Conservation (phyloP, 2,113 vertebrate species). For the Grammomys surdaster region DNA sequence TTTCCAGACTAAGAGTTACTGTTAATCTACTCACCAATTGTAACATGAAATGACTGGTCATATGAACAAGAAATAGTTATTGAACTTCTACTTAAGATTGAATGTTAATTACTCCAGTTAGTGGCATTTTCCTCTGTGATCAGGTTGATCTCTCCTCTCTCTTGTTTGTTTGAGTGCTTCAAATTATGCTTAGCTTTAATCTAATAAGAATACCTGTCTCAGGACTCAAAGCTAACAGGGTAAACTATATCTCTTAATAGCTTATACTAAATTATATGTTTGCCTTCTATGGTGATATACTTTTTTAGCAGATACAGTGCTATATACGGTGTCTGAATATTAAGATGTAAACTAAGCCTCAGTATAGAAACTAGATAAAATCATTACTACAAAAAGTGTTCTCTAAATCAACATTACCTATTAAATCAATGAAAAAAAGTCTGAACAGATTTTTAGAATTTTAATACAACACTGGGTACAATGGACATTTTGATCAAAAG, state of each 20-base stretch:
- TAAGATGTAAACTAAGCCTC: neutral
- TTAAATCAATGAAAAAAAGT: neutral
- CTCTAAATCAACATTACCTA: neutral
- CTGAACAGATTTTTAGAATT: neutral
- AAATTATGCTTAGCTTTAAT: neutral
- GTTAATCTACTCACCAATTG: neutral
- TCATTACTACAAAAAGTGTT: slow-evolving; percentile 3
- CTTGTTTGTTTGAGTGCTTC: neutral
- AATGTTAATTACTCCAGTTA: neutral
- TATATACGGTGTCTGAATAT: neutral
- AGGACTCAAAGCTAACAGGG: neutral
- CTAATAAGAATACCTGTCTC: neutral
- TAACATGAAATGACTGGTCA: neutral
- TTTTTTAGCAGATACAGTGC: neutral
- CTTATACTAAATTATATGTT: slow-evolving; percentile 6
- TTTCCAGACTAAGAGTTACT: neutral
- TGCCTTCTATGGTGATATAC: neutral
- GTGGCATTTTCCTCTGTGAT: neutral
- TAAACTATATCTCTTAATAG: neutral
- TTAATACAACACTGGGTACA: neutral
- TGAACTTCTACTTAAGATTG: neutral
- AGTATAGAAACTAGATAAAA: slow-evolving; percentile 18
- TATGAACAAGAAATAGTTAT: neutral
- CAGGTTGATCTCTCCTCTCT: neutral
- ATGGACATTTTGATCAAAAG: neutral